These are phyloP conservation scores for Schlechtendalia chinensis DNA, from an alignment of 1,140 invertebrate species.

Conservation along the genomic window DNA sequence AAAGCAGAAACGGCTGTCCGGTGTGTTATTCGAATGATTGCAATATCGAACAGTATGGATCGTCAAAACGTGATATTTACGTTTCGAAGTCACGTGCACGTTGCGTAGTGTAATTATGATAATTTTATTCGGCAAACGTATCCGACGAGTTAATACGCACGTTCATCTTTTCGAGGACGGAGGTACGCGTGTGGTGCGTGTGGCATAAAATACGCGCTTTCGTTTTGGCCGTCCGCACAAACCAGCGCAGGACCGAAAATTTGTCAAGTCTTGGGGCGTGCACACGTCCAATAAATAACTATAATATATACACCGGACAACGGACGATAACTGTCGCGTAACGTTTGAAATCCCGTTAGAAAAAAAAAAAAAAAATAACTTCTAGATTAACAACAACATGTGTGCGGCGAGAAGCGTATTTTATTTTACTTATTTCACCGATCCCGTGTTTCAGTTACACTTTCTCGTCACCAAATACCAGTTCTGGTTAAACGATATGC, in stretches of 20 bases:
- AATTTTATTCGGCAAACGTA: constrained; percentile 27
- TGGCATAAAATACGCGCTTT: background rate
- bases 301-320: background rate
- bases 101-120: constrained; percentile 21
- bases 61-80: constrained; percentile 1
- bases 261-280: constrained; percentile 30
- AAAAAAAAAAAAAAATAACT: constrained; percentile 7
- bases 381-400: constrained; percentile 10
- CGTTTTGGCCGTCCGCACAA: background rate
- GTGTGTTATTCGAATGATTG: background rate
- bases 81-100: constrained; percentile 7
- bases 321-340: background rate
- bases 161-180: constrained; percentile 1
- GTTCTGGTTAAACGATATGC: constrained; percentile 24
- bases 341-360: constrained; percentile 9
- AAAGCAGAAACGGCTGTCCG: background rate
- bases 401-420: background rate
- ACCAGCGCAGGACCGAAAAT: background rate
- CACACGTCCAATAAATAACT: background rate
- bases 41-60: constrained; percentile 5
- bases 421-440: constrained; percentile 14
- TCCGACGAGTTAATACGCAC: constrained; percentile 26
- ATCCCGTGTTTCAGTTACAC: constrained; percentile 32
- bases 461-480: constrained; percentile 43
- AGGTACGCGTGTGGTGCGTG: no score